Percentiles rank a stretch among this genome's conserved stretches.
These are phyloP conservation scores for Imbricaverruca yamaguchii DNA, from an alignment of 2,888 invertebrate species.

Conservation along the genomic window DNA sequence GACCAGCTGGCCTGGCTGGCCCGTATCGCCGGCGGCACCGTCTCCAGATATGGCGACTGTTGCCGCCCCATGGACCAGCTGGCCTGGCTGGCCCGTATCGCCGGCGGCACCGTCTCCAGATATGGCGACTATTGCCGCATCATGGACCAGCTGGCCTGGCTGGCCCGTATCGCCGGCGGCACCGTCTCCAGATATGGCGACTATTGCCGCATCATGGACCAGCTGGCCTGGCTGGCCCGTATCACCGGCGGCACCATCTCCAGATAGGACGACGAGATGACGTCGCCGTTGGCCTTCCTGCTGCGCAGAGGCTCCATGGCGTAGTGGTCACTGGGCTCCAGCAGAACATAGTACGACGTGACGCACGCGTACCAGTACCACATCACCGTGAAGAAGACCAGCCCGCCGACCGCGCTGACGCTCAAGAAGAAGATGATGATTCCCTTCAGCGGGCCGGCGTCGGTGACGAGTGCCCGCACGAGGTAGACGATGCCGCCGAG, in stretches of 20 bases:
- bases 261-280: no score
- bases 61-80: background rate
- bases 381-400: background rate
- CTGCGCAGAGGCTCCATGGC: background rate
- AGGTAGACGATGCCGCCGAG: background rate
- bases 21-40: no score
- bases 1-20: no score
- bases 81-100: no score
- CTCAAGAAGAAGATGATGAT: background rate
- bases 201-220: background rate
- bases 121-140: no score
- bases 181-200: no score
- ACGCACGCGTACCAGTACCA: conserved; percentile 12
- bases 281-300: no score
- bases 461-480: background rate
- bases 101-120: no score
- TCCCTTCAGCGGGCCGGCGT: background rate
- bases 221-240: no score
- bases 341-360: background rate
- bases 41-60: no score
- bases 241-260: no score
- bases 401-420: background rate
- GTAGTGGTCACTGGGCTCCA: background rate
- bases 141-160: background rate
- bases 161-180: no score